phyloP scores from a whole-genome alignment of 2,888 invertebrate species.

The Lasiommata megera region DNA sequence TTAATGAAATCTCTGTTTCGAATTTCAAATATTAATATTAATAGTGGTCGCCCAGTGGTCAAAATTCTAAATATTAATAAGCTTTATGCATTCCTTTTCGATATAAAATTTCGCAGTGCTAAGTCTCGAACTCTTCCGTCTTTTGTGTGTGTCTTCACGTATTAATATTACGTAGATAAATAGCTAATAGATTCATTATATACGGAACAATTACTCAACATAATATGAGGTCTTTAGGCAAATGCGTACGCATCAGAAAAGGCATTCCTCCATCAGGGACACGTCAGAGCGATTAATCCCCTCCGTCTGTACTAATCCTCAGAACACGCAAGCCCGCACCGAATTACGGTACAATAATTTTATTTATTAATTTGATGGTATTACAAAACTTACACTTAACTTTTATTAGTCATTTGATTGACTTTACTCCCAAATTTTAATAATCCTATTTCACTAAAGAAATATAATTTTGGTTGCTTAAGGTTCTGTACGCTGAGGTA shows the following conservation, averaged over 20 bases:
- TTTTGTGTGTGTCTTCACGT: too few species aligned
- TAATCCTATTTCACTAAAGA: too few species aligned
- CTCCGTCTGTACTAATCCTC: conserved; percentile 55
- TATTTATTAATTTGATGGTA: conserved; percentile 53
- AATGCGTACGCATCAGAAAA: conserved; percentile 32
- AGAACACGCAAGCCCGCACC: conserved; percentile 68
- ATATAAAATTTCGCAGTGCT: too few species aligned
- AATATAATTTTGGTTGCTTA: too few species aligned
- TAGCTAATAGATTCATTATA: conserved; percentile 6
- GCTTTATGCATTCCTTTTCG: too few species aligned
- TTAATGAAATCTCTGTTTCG: neutral
- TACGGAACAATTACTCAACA: conserved; percentile 19
- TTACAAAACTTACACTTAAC: neutral
- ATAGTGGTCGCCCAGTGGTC: too few species aligned
- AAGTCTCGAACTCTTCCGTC: too few species aligned
- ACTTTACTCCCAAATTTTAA: too few species aligned
- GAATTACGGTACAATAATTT: conserved; percentile 39
- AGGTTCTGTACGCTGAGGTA: too few species aligned
- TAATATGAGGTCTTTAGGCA: conserved; percentile 26
- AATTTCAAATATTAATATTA: neutral
- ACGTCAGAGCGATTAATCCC: conserved; percentile 65
- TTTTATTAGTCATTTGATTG: too few species aligned
- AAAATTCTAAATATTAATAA: neutral
- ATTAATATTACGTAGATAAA: too few species aligned
- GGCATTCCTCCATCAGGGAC: conserved; percentile 52